These are phyloP conservation scores for Drosophila colorata DNA, from an alignment of 2,888 invertebrate species.

Conservation along the genomic window DNA sequence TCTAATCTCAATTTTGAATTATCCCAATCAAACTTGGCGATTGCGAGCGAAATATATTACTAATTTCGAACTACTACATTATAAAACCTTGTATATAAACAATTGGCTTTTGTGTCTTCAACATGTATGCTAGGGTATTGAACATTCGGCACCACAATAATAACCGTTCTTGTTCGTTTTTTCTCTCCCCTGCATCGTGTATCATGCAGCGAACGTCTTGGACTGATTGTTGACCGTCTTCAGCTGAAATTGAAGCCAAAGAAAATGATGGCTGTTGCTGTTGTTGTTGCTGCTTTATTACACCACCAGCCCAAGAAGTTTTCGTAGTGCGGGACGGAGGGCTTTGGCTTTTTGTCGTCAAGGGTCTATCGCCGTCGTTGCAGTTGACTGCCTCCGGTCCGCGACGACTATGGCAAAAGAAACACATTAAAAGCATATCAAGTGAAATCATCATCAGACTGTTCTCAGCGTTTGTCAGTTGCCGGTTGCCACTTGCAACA, in stretches of 20 bases:
- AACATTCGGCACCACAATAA: too few relatives aligned
- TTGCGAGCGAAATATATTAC: too few relatives aligned
- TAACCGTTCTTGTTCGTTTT: not conserved
- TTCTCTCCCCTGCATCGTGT: conserved; percentile 1
- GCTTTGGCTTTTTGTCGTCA: conserved; percentile 57
- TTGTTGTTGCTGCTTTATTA: conserved; percentile 69
- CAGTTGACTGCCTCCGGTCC: conserved; percentile 70
- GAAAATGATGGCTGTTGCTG: conserved; percentile 52
- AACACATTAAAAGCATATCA: conserved; percentile 79
- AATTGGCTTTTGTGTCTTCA: too few relatives aligned
- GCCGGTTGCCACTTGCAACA: conserved; percentile 41
- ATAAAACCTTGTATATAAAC: too few relatives aligned
- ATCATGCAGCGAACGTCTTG: conserved; percentile 37
- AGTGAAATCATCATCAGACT: conserved; percentile 68
- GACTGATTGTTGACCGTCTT: conserved; percentile 62
- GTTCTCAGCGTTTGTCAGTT: conserved; percentile 63
- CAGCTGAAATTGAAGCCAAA: conserved; percentile 73
- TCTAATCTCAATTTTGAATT: too few relatives aligned
- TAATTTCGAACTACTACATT: too few relatives aligned
- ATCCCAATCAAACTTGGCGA: too few relatives aligned
- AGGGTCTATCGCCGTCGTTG: conserved; percentile 58
- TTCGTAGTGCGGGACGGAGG: conserved; percentile 7
- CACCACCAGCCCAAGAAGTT: conserved; percentile 56
- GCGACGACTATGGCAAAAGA: conserved; percentile 63
- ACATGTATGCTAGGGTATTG: too few relatives aligned